Conservation (phyloP, 2,888 invertebrate species). For the Vesta saturnalis region DNA sequence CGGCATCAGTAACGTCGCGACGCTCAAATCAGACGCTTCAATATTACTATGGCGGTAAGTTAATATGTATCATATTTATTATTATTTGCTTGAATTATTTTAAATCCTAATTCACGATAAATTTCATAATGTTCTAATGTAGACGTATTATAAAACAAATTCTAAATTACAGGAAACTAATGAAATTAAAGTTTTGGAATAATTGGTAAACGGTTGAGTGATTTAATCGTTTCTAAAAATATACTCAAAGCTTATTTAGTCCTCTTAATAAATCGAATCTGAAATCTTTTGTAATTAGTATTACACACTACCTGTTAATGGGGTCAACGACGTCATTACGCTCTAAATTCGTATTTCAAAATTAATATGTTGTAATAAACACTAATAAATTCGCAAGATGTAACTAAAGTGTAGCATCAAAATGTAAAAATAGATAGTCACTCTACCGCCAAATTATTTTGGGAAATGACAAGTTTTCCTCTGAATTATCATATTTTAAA, state of each 20-base stretch:
- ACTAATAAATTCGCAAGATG: neutral
- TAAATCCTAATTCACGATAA: neutral
- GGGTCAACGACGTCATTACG: too few species aligned
- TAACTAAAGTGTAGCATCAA: constrained; percentile 3
- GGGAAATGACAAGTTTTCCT: constrained; percentile 47
- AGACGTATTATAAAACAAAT: too few species aligned
- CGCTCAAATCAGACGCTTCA: constrained; percentile 56
- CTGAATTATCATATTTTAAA: neutral
- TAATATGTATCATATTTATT: neutral
- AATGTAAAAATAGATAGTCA: constrained; percentile 25
- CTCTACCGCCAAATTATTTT: constrained; percentile 47
- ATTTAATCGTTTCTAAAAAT: neutral
- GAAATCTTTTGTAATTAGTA: too few species aligned
- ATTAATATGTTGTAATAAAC: neutral
- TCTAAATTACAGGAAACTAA: too few species aligned
- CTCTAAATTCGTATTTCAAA: neutral
- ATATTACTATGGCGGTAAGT: constrained; percentile 57
- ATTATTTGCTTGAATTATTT: neutral
- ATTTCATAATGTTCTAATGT: neutral
- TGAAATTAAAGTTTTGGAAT: neutral
- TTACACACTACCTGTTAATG: neutral
- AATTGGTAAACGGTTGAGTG: neutral
- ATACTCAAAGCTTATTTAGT: neutral
- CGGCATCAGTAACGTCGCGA: constrained; percentile 66
- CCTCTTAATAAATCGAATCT: neutral